Evolutionary conservation across 2,888 invertebrate species (phyloP).

Genomic region (Anoplius nigerrimus): DNA sequence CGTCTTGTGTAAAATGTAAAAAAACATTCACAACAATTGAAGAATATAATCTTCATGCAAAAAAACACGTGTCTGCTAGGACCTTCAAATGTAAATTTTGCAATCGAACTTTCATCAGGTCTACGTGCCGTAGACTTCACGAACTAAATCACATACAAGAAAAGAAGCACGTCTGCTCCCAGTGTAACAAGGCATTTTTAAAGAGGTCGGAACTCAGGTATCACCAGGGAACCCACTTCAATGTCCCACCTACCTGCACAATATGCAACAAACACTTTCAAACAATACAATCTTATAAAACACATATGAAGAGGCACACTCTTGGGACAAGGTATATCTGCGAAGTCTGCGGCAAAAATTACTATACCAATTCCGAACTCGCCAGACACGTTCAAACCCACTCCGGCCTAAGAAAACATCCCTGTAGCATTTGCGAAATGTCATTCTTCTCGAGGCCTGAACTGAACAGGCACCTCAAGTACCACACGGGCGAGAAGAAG

Average conservation of each 20-base stretch:
- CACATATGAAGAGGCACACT: slow-evolving; percentile 65
- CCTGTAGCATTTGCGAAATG: slow-evolving; percentile 65
- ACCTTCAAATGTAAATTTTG: slow-evolving; percentile 53
- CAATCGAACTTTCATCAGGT: slow-evolving; percentile 43
- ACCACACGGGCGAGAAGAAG: slow-evolving; percentile 67
- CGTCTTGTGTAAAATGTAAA: slow-evolving; percentile 52
- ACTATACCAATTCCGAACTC: slow-evolving; percentile 65
- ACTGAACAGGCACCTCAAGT: slow-evolving; percentile 65
- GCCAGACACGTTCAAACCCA: slow-evolving; percentile 66
- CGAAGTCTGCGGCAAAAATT: slow-evolving; percentile 62
- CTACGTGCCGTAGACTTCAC: slow-evolving; percentile 40
- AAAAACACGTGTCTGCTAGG: slow-evolving; percentile 44
- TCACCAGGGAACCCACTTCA: slow-evolving; percentile 58
- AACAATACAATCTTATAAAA: slow-evolving; percentile 62
- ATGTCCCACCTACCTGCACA: slow-evolving; percentile 53
- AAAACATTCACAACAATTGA: slow-evolving; percentile 49
- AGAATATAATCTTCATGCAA: slow-evolving; percentile 48
- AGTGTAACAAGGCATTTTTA: slow-evolving; percentile 38
- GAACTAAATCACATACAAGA: slow-evolving; percentile 57
- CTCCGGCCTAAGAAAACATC: slow-evolving; percentile 60
- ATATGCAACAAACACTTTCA: slow-evolving; percentile 64
- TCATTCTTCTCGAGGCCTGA: slow-evolving; percentile 68
- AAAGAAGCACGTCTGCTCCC: slow-evolving; percentile 59
- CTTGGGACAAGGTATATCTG: slow-evolving; percentile 62
- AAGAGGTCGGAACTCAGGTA: slow-evolving; percentile 42